phyloP scores from a whole-genome alignment of 2,113 vertebrate species.

The Scalopus aquaticus region DNA sequence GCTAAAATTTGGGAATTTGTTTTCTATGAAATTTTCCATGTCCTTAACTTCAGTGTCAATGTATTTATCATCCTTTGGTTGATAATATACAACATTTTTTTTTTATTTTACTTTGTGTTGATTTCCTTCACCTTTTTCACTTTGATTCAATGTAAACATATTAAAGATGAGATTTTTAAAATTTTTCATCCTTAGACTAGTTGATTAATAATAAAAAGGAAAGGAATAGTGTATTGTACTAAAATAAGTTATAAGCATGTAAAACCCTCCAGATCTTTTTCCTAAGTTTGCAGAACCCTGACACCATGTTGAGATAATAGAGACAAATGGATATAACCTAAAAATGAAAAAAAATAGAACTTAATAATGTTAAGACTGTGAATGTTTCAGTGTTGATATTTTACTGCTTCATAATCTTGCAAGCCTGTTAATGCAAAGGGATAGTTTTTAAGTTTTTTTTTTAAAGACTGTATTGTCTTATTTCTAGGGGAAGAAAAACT shows the following conservation, averaged over 20 bases:
- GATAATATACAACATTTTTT: background rate
- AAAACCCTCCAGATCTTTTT: background rate
- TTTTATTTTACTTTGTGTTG: fast-evolving
- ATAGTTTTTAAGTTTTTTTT: background rate
- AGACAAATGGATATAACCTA: fast-evolving
- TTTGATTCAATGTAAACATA: background rate
- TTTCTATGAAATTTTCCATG: background rate
- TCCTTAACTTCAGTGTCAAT: background rate
- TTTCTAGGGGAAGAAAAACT: background rate
- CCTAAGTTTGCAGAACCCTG: background rate
- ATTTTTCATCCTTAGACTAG: background rate
- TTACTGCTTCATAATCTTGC: background rate
- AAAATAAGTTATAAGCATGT: background rate
- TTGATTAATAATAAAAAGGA: background rate
- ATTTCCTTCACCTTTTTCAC: background rate
- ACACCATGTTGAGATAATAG: background rate
- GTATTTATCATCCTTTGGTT: background rate
- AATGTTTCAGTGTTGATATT: background rate
- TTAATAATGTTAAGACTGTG: background rate
- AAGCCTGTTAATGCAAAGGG: background rate
- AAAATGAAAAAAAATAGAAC: background rate
- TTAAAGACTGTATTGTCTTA: background rate
- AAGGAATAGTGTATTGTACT: background rate
- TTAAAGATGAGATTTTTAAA: background rate
- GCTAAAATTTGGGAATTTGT: background rate